Evolutionary conservation across 2,113 vertebrate genomes (phyloP), one percentile per base, ranked within the genome.

Genomic region (Ceratotherium simum): DNA sequence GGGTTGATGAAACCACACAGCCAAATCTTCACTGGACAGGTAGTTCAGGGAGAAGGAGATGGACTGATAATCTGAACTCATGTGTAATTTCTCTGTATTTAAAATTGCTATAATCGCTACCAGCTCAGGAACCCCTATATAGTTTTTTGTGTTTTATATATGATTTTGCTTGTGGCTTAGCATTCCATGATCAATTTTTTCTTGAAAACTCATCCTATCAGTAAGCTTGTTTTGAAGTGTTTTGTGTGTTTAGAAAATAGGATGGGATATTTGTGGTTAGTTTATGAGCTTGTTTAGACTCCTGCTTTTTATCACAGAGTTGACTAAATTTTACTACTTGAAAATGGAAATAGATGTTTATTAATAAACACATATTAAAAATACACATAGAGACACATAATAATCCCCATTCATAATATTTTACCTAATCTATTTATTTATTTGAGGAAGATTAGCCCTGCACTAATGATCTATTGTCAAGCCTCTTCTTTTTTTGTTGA

Each of bases 291-390:
- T 88, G 25, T 81, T 94, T 78, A 82, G 25, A 48, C 25, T 58
- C 16, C 10, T 94, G 18, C 8, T 64, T 96, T 97, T 95, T 62
- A 79, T 85, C 9, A 42, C 6, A 25, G 39, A 93, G 14, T 81
- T 72, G 42, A 54, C 81, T 81, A 33, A 58, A n/a, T 69, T 93
- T 93, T 86, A 67, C 48, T 75, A 51, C 36, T 72, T 83, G 29
- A 78, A 96, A 96, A 56, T 72, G 64, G n/a, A 91, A 78, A 54
- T 48, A 54, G 33, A 78, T 82, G 17, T 1, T 46, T 69, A 31
- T 91, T 82, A 97, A 69, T 64, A 87, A 76, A 56, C 25, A 87
- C 25, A 80, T 20, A 51, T 72, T 93, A n/a, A 84, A 72, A 67
- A 84, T 67, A 58, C 25, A 84, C 46, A 78, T 23, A 72, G 11